Conservation (phyloP, 2,888 invertebrate species). For the Adelphocoris suturalis region DNA sequence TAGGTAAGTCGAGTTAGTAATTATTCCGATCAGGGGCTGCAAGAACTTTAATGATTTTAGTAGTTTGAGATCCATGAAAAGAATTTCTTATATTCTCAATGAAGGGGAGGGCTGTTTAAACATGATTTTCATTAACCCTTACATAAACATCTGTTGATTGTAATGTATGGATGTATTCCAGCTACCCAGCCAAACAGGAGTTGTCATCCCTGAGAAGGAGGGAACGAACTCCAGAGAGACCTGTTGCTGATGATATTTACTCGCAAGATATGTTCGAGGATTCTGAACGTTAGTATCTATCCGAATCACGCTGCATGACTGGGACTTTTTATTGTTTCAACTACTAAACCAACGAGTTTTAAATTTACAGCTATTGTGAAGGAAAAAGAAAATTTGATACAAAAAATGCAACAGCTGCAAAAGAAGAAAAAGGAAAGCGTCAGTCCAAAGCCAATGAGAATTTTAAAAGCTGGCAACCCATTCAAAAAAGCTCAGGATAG, state of each 20-base stretch:
- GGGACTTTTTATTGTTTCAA: too few species aligned
- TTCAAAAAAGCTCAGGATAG: slow-evolving; percentile 74
- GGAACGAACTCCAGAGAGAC: slow-evolving; percentile 40
- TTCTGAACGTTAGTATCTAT: slow-evolving; percentile 62
- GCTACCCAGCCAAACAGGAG: neutral
- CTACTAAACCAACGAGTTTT: neutral
- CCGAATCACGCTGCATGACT: too few species aligned
- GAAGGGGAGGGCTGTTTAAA: too few species aligned
- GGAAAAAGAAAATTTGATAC: slow-evolving; percentile 75
- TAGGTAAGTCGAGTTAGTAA: too few species aligned
- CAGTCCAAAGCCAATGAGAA: slow-evolving; percentile 73
- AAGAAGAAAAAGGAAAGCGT: slow-evolving; percentile 74
- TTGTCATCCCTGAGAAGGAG: neutral
- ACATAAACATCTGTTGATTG: too few species aligned
- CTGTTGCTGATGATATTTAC: slow-evolving; percentile 55
- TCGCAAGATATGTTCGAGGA: slow-evolving; percentile 74
- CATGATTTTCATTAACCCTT: too few species aligned
- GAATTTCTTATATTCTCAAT: too few species aligned
- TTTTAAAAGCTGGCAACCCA: slow-evolving; percentile 74
- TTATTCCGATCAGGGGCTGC: too few species aligned
- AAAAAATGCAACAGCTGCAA: slow-evolving; percentile 72
- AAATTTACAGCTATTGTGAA: slow-evolving; percentile 65
- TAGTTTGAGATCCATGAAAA: too few species aligned
- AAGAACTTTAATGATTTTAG: too few species aligned
- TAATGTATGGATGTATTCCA: neutral